phyloP scores from a whole-genome alignment of 2,888 invertebrate species.

The Patella caerulea region DNA sequence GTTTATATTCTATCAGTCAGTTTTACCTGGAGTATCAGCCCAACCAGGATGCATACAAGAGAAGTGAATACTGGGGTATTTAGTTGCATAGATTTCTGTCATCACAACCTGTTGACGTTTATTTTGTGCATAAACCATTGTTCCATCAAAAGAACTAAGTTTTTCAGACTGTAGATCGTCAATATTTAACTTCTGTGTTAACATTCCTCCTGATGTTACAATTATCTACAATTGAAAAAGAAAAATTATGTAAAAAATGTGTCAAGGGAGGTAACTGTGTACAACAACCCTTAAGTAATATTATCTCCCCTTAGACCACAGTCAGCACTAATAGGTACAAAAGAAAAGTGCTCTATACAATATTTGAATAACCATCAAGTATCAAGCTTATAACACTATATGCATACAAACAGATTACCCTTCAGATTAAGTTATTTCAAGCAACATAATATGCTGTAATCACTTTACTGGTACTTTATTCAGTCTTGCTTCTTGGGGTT shows the following conservation, averaged over 20 bases:
- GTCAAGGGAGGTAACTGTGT: background rate
- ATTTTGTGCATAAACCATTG: conserved; percentile 73
- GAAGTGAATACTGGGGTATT: conserved; percentile 71
- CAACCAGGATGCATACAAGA: conserved; percentile 74
- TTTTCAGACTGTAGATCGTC: conserved; percentile 72
- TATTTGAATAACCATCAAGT: background rate
- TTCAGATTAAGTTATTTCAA: too few relatives aligned
- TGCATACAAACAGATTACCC: too few relatives aligned
- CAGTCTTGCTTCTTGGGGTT: too few relatives aligned
- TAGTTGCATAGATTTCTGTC: conserved; percentile 70
- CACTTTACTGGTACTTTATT: too few relatives aligned
- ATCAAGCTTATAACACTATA: background rate
- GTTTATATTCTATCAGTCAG: too few relatives aligned
- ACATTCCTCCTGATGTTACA: conserved; percentile 74
- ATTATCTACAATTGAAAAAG: conserved; percentile 59
- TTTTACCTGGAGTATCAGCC: conserved; percentile 73
- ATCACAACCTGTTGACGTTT: conserved; percentile 73
- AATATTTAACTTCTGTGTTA: conserved; percentile 71
- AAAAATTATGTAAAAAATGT: background rate
- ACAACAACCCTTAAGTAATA: conserved; percentile 6
- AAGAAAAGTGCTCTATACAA: conserved; percentile 3
- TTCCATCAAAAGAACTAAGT: conserved; percentile 72
- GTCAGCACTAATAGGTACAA: background rate
- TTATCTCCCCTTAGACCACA: background rate
- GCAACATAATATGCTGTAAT: too few relatives aligned